Conservation (phyloP, 2,797 vertebrate species). For the Tenualosa thibaudeaui region DNA sequence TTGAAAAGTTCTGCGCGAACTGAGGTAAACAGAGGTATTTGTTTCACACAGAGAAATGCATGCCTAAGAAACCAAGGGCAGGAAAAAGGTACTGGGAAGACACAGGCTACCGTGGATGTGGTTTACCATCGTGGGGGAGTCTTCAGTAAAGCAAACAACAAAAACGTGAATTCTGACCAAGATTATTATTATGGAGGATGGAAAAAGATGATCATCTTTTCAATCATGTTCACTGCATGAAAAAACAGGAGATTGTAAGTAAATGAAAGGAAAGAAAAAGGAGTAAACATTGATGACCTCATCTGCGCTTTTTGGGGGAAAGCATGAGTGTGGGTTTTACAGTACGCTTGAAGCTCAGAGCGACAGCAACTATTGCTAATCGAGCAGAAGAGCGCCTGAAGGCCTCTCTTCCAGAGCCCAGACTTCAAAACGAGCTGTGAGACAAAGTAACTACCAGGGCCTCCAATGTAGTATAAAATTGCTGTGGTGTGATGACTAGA, state of each 20-base stretch:
- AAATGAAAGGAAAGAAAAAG: neutral
- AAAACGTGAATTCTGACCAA: neutral
- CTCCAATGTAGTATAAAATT: conserved; percentile 63
- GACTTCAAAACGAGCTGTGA: conserved; percentile 34
- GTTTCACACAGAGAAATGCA: neutral
- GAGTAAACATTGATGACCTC: neutral
- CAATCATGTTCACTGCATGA: neutral
- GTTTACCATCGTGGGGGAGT: neutral
- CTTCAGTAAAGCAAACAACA: neutral
- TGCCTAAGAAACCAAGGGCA: neutral
- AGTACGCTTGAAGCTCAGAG: neutral
- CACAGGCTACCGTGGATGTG: neutral
- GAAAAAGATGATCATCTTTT: conserved; percentile 13
- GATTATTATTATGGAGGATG: conserved; percentile 19
- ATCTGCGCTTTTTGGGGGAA: neutral
- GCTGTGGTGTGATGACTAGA: conserved; percentile 63
- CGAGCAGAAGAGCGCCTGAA: neutral
- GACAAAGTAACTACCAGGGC: conserved; percentile 59
- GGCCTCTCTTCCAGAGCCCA: neutral
- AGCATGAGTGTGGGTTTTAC: neutral
- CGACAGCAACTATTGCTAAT: neutral
- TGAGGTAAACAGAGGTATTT: neutral
- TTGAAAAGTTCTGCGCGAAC: neutral
- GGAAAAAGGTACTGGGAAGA: neutral
- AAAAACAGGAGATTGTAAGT: neutral